Evolutionary conservation across 2,888 invertebrate species (phyloP).

Genomic region (Mantis religiosa): DNA sequence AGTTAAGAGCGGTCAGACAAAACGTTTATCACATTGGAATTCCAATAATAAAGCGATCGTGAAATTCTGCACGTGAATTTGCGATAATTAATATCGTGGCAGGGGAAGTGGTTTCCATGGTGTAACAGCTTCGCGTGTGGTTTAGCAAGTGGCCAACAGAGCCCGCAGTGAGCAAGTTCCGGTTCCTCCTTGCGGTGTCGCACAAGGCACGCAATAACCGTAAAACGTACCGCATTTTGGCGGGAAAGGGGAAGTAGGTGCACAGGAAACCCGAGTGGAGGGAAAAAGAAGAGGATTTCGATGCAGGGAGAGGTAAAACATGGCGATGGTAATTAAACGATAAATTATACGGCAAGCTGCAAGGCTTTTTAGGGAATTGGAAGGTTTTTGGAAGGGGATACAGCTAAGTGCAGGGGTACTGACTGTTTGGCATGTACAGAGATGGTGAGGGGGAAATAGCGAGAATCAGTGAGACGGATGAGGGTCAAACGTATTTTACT

Average conservation of each 20-base stretch:
- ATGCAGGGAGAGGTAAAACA: conserved; percentile 23
- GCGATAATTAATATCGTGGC: conserved; percentile 1
- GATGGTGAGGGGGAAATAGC: neutral
- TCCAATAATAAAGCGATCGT: conserved; percentile 11
- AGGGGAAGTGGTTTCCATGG: neutral
- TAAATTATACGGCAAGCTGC: conserved; percentile 24
- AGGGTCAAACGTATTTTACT: conserved; percentile 11
- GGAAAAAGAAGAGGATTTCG: neutral
- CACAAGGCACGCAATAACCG: conserved; percentile 3
- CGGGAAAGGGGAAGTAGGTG: neutral
- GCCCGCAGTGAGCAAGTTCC: neutral
- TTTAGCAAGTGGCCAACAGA: conserved; percentile 5
- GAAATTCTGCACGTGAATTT: conserved; percentile 8
- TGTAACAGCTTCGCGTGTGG: neutral
- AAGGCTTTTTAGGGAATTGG: conserved; percentile 28
- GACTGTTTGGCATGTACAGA: neutral
- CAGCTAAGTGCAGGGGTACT: neutral
- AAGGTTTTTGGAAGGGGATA: neutral
- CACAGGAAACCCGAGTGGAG: neutral
- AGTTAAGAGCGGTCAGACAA: neutral
- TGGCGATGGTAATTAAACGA: conserved; percentile 29
- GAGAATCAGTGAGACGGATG: conserved; percentile 20
- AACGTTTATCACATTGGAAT: neutral
- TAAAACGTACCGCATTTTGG: neutral
- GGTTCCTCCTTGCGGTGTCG: neutral